phyloP scores from a whole-genome alignment of 2,888 invertebrate species.

The Mamestra brassicae region DNA sequence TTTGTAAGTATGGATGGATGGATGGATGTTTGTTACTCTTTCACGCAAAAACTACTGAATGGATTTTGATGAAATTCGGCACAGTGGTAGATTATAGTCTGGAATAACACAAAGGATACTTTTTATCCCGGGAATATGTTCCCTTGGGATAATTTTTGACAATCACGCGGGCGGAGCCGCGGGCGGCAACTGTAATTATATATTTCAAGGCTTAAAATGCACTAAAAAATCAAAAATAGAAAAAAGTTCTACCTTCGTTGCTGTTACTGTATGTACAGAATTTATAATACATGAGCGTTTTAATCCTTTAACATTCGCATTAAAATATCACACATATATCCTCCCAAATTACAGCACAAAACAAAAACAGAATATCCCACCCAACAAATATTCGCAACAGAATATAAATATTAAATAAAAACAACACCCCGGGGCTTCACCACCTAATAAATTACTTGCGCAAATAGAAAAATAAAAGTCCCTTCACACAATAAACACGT shows the following conservation, averaged over 20 bases:
- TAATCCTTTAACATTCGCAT: neutral
- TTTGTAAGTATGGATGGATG: no score
- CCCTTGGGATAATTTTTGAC: no score
- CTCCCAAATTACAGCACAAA: slow-evolving; percentile 11
- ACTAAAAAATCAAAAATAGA: neutral
- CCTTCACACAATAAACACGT: slow-evolving; percentile 69
- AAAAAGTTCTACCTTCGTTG: no score
- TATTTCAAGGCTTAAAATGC: neutral
- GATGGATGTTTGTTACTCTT: no score
- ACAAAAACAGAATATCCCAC: slow-evolving; percentile 15
- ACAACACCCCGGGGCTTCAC: slow-evolving; percentile 39
- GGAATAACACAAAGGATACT: no score
- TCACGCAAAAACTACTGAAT: no score
- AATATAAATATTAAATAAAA: slow-evolving; percentile 48
- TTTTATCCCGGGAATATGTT: no score
- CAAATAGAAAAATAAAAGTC: slow-evolving; percentile 75
- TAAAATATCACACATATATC: slow-evolving; percentile 23
- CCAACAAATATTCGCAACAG: slow-evolving; percentile 35
- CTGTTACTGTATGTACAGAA: neutral
- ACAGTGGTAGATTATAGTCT: no score
- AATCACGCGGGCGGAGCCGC: no score
- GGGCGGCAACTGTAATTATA: no score
- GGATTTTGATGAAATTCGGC: no score
- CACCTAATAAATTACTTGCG: slow-evolving; percentile 63
- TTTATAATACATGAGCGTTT: neutral